Evolutionary conservation across 2,113 vertebrate genomes (phyloP).

Genomic region (Holacanthus passer): DNA sequence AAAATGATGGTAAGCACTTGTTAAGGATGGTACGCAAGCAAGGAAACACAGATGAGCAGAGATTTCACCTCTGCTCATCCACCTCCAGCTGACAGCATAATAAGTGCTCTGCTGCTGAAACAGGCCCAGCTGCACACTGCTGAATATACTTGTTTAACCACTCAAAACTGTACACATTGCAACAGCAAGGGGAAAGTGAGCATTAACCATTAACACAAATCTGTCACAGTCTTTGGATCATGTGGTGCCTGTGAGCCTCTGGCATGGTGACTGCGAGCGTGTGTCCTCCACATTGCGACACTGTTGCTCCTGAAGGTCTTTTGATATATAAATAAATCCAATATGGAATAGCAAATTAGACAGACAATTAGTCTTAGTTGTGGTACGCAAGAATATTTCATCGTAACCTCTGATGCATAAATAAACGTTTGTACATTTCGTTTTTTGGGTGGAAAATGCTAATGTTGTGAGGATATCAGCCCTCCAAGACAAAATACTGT

Average conservation of each 20-base stretch:
- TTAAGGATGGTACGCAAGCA: neutral
- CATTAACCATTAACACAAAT: neutral
- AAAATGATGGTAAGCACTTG: neutral
- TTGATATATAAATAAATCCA: slow-evolving; percentile 1
- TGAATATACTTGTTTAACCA: neutral
- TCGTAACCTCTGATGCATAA: neutral
- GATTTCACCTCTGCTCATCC: neutral
- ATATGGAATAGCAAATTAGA: slow-evolving; percentile 4
- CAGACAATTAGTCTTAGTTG: neutral
- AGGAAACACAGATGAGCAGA: neutral
- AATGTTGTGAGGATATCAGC: neutral
- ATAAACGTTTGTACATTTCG: slow-evolving; percentile 1
- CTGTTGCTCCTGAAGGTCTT: slow-evolving; percentile 16
- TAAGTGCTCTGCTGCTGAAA: neutral
- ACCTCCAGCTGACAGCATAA: neutral
- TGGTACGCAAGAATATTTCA: neutral
- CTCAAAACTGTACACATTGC: neutral
- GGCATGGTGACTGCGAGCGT: neutral
- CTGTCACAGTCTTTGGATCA: neutral
- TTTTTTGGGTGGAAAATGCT: slow-evolving; percentile 12
- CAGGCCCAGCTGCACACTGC: neutral
- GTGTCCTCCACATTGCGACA: slow-evolving; percentile 8
- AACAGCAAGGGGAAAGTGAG: neutral
- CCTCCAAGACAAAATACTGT: neutral
- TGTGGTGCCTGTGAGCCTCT: neutral